Evolutionary conservation across 2,113 vertebrate species (phyloP).

Genomic region (Epinephelus lanceolatus): DNA sequence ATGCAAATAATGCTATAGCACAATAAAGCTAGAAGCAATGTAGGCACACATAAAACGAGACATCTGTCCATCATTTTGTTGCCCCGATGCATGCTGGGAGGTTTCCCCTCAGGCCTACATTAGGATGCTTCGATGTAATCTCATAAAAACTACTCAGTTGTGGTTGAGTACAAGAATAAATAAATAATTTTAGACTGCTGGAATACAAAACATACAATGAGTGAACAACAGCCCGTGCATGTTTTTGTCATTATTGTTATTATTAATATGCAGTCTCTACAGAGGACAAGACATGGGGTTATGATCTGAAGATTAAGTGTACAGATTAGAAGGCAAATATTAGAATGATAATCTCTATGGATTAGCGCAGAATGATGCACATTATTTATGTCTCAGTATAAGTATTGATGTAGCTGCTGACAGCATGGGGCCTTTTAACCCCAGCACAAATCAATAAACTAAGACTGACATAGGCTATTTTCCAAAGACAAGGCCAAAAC

Average conservation of each 20-base stretch:
- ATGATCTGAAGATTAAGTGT: slow-evolving; percentile 64
- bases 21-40: neutral
- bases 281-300: slow-evolving; percentile 48
- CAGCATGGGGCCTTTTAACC: slow-evolving; percentile 17
- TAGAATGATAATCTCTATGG: slow-evolving; percentile 69
- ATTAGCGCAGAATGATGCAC: slow-evolving; percentile 29
- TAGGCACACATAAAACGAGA: slow-evolving; percentile 14
- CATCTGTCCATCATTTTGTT: neutral
- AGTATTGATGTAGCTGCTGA: slow-evolving; percentile 20
- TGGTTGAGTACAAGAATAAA: neutral
- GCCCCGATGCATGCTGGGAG: slow-evolving; percentile 23
- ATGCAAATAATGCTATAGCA: neutral
- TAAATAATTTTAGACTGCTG: neutral
- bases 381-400: slow-evolving; percentile 29
- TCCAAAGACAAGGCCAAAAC: neutral
- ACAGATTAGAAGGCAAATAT: slow-evolving; percentile 63
- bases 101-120: rapidly evolving
- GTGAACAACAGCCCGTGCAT: too few relatives aligned
- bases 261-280: neutral
- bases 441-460: slow-evolving; percentile 42
- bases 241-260: neutral
- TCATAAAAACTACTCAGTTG: neutral
- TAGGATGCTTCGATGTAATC: neutral
- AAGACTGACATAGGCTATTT: neutral
- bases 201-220: neutral